Evolutionary conservation across 2,797 vertebrate genomes (phyloP).

Genomic region (Margarornis squamiger): DNA sequence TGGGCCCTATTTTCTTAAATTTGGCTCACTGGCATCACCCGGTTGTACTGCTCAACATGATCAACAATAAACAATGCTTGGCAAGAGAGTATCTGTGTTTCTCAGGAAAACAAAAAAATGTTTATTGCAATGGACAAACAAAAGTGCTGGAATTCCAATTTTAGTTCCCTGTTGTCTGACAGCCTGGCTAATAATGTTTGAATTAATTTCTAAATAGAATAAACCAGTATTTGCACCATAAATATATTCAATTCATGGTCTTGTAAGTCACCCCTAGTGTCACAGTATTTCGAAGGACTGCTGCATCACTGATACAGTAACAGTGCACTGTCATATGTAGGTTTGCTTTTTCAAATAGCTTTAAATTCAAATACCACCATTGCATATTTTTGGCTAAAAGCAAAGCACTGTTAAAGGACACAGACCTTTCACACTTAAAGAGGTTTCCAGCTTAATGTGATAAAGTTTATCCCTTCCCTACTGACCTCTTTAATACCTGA

Average conservation of each 20-base stretch:
- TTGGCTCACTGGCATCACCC: not conserved
- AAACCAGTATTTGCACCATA: not conserved
- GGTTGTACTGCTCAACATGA: not conserved
- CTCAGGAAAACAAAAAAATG: not conserved
- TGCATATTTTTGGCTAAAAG: not conserved
- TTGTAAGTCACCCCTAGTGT: not conserved
- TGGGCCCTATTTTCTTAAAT: not conserved
- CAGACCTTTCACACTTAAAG: constrained; percentile 17
- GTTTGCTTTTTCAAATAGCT: not conserved
- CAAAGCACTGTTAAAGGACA: not conserved
- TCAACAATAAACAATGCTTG: not conserved
- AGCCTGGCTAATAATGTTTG: not conserved
- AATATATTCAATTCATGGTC: not conserved
- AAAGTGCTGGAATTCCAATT: not conserved
- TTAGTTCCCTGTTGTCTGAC: not conserved
- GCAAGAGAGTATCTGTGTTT: not conserved
- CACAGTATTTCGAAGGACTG: not conserved
- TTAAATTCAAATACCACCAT: not conserved
- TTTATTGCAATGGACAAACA: constrained; percentile 4
- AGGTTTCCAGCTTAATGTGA: constrained; percentile 9
- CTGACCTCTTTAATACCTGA: constrained; percentile 13
- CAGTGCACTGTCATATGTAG: not conserved
- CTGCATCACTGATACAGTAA: not conserved
- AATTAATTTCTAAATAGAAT: constrained; percentile 16
- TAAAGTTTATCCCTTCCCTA: constrained; percentile 21